These are phyloP conservation scores for Chrysocyon brachyurus DNA, from an alignment of 2,797 vertebrate species.

Conservation along the genomic window DNA sequence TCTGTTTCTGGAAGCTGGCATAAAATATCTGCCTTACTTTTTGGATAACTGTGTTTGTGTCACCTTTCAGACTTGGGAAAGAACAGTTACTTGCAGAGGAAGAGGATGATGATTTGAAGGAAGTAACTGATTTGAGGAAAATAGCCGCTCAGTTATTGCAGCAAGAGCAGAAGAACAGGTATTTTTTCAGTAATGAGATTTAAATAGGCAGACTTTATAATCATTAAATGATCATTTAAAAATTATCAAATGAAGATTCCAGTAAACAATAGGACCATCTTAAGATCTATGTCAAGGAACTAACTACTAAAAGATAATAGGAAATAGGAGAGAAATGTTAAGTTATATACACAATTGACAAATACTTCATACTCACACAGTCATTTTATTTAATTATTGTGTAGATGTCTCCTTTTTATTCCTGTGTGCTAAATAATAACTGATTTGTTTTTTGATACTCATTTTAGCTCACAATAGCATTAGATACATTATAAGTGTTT, in stretches of 20 bases:
- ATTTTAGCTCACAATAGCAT: neutral
- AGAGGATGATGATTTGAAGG: conserved; percentile 96
- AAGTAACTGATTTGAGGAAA: conserved; percentile 97
- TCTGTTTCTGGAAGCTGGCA: conserved; percentile 1
- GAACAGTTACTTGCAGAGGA: conserved; percentile 92
- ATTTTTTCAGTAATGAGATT: conserved; percentile 64
- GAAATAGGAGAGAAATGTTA: conserved; percentile 59
- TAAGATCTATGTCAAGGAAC: neutral
- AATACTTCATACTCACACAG: neutral
- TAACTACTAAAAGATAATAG: conserved; percentile 17
- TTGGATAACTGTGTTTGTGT: conserved; percentile 56
- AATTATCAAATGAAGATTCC: neutral
- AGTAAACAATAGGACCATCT: neutral
- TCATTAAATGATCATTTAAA: conserved; percentile 61
- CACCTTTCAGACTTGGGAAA: conserved; percentile 92
- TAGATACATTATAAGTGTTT: conserved; percentile 34
- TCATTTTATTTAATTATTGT: conserved; percentile 36
- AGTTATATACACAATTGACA: neutral
- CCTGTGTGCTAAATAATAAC: conserved; percentile 5
- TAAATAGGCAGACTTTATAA: conserved; percentile 18
- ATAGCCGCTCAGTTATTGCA: conserved; percentile 97
- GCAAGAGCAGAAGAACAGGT: conserved; percentile 98
- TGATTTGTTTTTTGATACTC: neutral
- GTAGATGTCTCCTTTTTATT: conserved; percentile 45
- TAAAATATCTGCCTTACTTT: conserved; percentile 45